Base-by-base conservation (phyloP, 1,140 invertebrate species). In the Saxidomus purpurata region DNA sequence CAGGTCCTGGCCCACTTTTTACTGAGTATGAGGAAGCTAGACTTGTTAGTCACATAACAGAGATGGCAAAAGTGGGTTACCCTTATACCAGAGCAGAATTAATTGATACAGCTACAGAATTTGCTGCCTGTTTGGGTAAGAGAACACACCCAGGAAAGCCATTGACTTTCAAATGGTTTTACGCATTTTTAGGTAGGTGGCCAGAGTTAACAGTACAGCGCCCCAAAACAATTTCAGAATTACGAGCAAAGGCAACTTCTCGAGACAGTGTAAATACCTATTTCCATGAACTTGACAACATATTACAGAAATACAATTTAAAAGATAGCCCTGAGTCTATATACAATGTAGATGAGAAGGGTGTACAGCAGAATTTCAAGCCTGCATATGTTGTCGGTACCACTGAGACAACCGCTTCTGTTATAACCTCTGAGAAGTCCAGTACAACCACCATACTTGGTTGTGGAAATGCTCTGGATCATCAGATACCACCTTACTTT, bases 1-100 rank as follows among this genome's bases (percentile, higher is more conserved):
- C 77, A n/a, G 77, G 77, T 52, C 77, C 38, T 40, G 77, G 34
- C 11, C 77, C 77, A 77, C 49, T 52, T 55, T 36, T 80, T 13
- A 40, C 19, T 80, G 34, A 80, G 47, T 19, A 25, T 22, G 77
- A 80, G 43, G 77, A 80, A 22, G 77, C 52, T 28, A 61, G n/a
- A 28, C n/a, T 61, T 9, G 59, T 61, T 15, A 22, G 6, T 28
- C 25, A 61, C n/a, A 28, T 61, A 11, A 61, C 11, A 22, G 59
- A 61, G 6, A 61, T 61, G 59, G 59, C 59, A 61, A 15, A 17
- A 8, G 34, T 38, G 2, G 71, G 71, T 1, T 76, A 76, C 31
- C 34, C 34, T 17, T 76, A 76, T 25, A 76, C 36, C n/a, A 36
- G 71, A 28, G 34, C 71, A 25, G 71, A 76, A 22, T 36, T 76